phyloP scores from a whole-genome alignment of 1,140 invertebrate species.

The Cryptotermes secundus region DNA sequence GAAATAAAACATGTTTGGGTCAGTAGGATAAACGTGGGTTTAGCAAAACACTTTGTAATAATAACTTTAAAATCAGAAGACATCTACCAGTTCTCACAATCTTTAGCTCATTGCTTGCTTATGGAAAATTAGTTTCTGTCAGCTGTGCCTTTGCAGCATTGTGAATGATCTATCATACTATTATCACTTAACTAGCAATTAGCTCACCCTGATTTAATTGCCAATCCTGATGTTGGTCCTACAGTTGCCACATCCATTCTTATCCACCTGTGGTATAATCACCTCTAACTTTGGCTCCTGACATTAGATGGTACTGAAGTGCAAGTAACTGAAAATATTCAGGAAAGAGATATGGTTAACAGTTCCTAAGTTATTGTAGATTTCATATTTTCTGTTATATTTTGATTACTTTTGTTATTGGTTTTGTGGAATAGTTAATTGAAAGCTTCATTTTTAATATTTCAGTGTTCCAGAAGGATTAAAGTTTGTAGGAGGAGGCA shows the following conservation, averaged over 20 bases:
- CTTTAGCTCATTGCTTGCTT: neutral
- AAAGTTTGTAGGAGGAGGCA: too few relatives aligned
- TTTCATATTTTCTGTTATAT: too few relatives aligned
- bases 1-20: neutral
- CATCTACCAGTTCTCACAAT: neutral
- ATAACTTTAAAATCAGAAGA: constrained; percentile 16
- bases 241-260: neutral
- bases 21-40: neutral
- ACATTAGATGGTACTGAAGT: too few relatives aligned
- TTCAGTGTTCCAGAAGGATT: too few relatives aligned
- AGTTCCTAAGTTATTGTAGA: too few relatives aligned
- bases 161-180: neutral
- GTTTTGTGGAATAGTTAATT: too few relatives aligned
- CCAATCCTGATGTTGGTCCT: neutral
- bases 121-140: neutral
- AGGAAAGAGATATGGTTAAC: too few relatives aligned
- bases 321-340: too few relatives aligned
- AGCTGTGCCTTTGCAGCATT: neutral
- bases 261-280: too few relatives aligned
- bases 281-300: too few relatives aligned
- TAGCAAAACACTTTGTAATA: constrained; percentile 5
- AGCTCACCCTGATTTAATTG: neutral
- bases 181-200: neutral
- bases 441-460: too few relatives aligned
- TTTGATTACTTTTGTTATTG: too few relatives aligned